phyloP scores from a whole-genome alignment of 2,797 vertebrate species.

The Takifugu rubripes region DNA sequence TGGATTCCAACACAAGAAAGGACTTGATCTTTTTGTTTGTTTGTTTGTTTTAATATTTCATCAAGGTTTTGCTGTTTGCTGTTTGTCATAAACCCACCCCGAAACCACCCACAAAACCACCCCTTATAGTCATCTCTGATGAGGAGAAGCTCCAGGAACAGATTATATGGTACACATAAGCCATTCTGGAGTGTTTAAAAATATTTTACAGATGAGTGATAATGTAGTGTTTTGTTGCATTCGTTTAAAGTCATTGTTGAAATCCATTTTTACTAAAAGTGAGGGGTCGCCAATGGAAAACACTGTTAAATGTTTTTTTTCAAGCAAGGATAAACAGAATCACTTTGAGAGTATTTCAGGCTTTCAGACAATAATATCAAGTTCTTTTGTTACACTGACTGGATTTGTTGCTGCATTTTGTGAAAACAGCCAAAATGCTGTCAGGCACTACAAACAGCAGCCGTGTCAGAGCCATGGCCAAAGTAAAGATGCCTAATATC shows the following conservation, averaged over 20 bases:
- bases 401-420: constrained; percentile 26
- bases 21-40: constrained; percentile 25
- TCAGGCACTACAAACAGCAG: constrained; percentile 27
- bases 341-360: too few species aligned
- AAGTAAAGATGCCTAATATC: constrained; percentile 39
- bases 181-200: too few species aligned
- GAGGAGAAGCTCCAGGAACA: background rate
- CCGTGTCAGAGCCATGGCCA: constrained; percentile 36
- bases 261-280: too few species aligned
- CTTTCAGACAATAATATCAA: too few species aligned
- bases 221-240: background rate
- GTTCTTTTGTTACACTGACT: constrained; percentile 2
- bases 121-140: too few species aligned
- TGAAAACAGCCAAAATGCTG: constrained; percentile 42
- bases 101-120: too few species aligned
- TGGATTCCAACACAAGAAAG: constrained; percentile 47
- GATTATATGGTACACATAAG: too few species aligned
- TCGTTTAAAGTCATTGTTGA: background rate
- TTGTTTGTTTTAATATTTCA: constrained; percentile 45
- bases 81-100: background rate
- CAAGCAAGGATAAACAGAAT: too few species aligned
- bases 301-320: background rate
- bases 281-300: too few species aligned
- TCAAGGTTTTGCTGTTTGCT: constrained; percentile 22
- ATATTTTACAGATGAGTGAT: background rate